Evolutionary conservation across 2,888 invertebrate genomes (phyloP).

Genomic region (Zele albiditarsus): DNA sequence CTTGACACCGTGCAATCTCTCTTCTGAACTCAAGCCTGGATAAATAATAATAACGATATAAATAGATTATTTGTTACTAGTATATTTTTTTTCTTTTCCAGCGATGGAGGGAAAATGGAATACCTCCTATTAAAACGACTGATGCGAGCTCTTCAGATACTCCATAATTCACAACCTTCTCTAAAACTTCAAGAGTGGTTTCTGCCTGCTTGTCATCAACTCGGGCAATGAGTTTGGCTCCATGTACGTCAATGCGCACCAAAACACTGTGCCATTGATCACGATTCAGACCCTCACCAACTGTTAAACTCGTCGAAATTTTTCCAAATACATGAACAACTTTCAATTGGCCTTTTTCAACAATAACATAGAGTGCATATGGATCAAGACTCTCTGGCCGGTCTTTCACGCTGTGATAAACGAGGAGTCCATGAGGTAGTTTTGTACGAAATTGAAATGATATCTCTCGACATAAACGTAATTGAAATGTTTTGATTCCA

Average conservation of each 20-base stretch:
- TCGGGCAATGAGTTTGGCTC: constrained; percentile 86
- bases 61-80: constrained; percentile 8
- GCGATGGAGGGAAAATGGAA: neutral
- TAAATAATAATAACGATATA: neutral
- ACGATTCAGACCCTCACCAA: constrained; percentile 89
- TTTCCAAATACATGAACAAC: constrained; percentile 94
- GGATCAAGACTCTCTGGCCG: constrained; percentile 86
- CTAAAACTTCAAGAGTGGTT: constrained; percentile 87
- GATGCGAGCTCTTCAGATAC: constrained; percentile 90
- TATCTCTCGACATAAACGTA: constrained; percentile 89
- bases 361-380: constrained; percentile 92
- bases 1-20: constrained; percentile 90
- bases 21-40: constrained; percentile 84
- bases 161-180: constrained; percentile 89
- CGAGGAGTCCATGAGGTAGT: constrained; percentile 89
- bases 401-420: constrained; percentile 93
- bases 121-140: constrained; percentile 91
- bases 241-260: constrained; percentile 90
- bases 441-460: constrained; percentile 92
- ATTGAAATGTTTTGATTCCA: constrained; percentile 90
- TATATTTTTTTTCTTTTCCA: neutral
- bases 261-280: constrained; percentile 94
- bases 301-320: constrained; percentile 87
- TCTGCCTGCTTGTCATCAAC: constrained; percentile 90
- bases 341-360: constrained; percentile 93